Base-by-base conservation (phyloP, 2,797 vertebrate genomes). In the Clamator glandarius region DNA sequence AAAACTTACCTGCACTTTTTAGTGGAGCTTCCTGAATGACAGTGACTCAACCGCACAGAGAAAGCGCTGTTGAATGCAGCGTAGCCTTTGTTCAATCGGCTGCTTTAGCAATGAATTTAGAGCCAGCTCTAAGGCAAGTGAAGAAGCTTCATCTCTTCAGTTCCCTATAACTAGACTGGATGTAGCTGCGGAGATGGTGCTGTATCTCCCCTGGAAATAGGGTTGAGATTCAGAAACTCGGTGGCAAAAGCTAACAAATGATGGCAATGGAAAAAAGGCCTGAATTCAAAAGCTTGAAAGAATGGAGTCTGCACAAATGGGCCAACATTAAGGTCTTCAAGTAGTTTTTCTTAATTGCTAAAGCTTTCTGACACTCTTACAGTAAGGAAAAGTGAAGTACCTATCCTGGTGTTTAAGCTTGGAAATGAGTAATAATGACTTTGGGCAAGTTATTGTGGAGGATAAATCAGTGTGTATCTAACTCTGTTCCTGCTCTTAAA, bases 391-490 rank as follows among this genome's bases (percentile, higher is more conserved):
- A 78, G 25, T 46, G 42, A 48, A 55, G 72, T 21, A 39, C 44
- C 48, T 79, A 21, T 58, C 50, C 16, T 35, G 51, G 48, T 78
- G 31, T 73, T 84, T 61, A 57, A 87, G 87, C 70, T 75, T 79
- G 26, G 69, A 73, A 83, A 81, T 79, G 26, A 54, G 70, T 68
- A 84, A 58, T 54, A 33, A 68, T 68, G 31, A 28, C 44, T 84
- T 84, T 25, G 11, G 29, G 35, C 16, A 11, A 0, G 0, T 17
- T 28, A 3, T 28, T 46, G 39, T n/a, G 48, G 41, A 76, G 33
- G 51, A 52, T 81, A 17, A 52, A 44, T 72, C 58, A 54, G 26
- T 81, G 41, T 41, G 3, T 55, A 13, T 61, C 25, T n/a, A 57
- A n/a, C 7, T 3, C 17, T 20, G 5, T 35, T 31, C 11, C 42